Evolutionary conservation across 53 echinoderm and acorn worm genomes (phyloP).

Genomic region (Glandiceps talaboti): DNA sequence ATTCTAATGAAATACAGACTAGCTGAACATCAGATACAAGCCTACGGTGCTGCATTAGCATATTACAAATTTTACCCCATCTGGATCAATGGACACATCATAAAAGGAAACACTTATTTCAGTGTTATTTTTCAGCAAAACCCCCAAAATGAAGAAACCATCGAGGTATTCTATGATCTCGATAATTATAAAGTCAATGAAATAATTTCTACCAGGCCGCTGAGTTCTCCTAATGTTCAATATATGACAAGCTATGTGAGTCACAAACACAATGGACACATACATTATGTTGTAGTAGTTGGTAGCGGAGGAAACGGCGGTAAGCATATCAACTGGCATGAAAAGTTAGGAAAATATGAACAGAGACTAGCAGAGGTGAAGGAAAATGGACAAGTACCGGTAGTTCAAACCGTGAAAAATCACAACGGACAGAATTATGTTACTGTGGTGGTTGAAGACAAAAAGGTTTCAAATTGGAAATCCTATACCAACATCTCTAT

Average conservation of each 20-base stretch:
- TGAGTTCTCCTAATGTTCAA: slow-evolving; percentile 28
- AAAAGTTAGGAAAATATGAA: neutral
- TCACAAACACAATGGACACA: neutral
- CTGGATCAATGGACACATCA: slow-evolving; percentile 60
- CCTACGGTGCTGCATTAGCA: slow-evolving; percentile 32
- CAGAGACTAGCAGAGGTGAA: neutral
- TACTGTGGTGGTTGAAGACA: slow-evolving; percentile 49
- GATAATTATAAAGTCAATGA: neutral
- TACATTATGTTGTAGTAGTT: neutral
- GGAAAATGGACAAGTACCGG: slow-evolving; percentile 21
- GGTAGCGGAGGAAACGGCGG: neutral
- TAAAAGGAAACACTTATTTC: slow-evolving; percentile 41
- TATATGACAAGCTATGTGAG: slow-evolving; percentile 58
- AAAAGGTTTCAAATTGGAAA: slow-evolving; percentile 45
- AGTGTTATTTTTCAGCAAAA: slow-evolving; percentile 27
- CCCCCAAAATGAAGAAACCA: neutral
- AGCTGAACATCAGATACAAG: slow-evolving; percentile 37
- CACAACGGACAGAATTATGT: slow-evolving; percentile 24
- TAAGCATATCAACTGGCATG: neutral
- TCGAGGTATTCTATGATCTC: neutral
- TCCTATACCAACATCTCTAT: slow-evolving; percentile 43
- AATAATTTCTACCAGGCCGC: neutral
- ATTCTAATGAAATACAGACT: slow-evolving; percentile 43
- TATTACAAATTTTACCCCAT: slow-evolving; percentile 28
- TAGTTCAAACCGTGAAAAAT: slow-evolving; percentile 37